Evolutionary conservation across 2,888 invertebrate genomes (phyloP), one percentile per base, ranked within the genome.

Genomic region (Drosophila pseudotalamancana): DNA sequence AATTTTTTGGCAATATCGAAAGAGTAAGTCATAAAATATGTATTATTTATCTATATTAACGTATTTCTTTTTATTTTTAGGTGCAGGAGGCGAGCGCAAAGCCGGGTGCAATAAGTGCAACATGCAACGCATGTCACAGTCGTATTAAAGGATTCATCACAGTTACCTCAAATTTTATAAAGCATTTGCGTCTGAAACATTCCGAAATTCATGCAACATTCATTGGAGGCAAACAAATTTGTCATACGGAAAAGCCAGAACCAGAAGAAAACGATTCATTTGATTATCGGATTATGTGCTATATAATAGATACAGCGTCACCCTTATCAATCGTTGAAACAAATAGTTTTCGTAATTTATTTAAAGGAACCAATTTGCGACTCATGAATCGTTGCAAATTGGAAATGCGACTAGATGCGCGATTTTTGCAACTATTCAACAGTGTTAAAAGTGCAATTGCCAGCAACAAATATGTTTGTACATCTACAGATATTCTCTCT

Each of bases 91-190:
- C 27, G 1, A 32, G 39, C 42, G 77, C 45, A 6, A 64, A 49
- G 11, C 35, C 54, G 11, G 72, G 57, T 18, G 56, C 57, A 6
- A 51, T 72, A 2, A 64, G 54, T 42, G 72, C 72, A 14, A 64
- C 64, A 6, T 72, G 72, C 48, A 72, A 72, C 27, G 57, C 72
- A 1, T 72, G 72, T 11, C 50, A 59, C 3, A 35, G 64, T 0
- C 50, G 77, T 3, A 72, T 72, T 16, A 71, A 54, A 23, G 72
- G 72, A 2, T 71, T 76, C 37, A 32, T 51, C 2, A 59, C 53
- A 0, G 72, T 72, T 16, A 76, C 72, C 23, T 72, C 72, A 2
- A 72, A 72, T 18, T 72, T 72, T 14, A 72, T 72, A 8, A 76
- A 72, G 14, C 72, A 72, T 45, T 35, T 72, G 46, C 72, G 72